Evolutionary conservation across 2,797 vertebrate genomes (phyloP), one percentile per base, ranked within the genome.

Genomic region (Silurus aristotelis): DNA sequence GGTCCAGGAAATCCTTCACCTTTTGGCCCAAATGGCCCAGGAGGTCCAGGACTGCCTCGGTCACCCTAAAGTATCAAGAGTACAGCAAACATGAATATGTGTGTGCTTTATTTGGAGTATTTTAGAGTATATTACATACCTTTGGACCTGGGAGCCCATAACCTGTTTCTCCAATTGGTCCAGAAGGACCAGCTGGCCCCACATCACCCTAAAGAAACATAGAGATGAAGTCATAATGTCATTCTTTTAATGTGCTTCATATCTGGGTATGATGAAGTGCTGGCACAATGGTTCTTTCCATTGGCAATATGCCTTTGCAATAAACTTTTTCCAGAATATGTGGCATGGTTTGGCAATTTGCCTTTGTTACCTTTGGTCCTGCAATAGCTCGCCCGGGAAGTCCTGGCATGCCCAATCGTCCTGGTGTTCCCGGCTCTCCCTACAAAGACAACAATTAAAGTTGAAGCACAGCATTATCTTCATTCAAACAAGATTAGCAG

Each of bases 71-170:
- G 72, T 22, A 61, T 56, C 76, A 84, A 56, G 61, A 76, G 82
- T 27, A 27, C 6, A 56, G 43, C 46, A 63, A 73, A 46, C 20
- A 60, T 82, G 25, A 58, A 25, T 58, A 19, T 25, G n/a, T 25
- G 5, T 31, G 6, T 46, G 61, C 17, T 13, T 43, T 58, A 64
- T 17, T 58, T 31, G 8, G 4, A 27, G 38, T 60, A 52, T 52
- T 52, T 86, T 52, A 72, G 6, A 70, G 27, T 43, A 84, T 55
- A 61, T n/a, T 31, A 20, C 87, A 87, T 93, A 97, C 97, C 96
- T 97, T 98, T 91, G 96, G 95, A 83, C 97, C 97, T 88, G 96
- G 96, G 90, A 97, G 93, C 83, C 97, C 97, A 82, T 95, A 91
- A 63, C 97, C 97, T 87, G 96, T 95, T 94, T 98, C 97, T 85